Evolutionary conservation across 2,797 vertebrate species (phyloP), one percentile per base, ranked within the genome.

Genomic region (Muscicapa striata): DNA sequence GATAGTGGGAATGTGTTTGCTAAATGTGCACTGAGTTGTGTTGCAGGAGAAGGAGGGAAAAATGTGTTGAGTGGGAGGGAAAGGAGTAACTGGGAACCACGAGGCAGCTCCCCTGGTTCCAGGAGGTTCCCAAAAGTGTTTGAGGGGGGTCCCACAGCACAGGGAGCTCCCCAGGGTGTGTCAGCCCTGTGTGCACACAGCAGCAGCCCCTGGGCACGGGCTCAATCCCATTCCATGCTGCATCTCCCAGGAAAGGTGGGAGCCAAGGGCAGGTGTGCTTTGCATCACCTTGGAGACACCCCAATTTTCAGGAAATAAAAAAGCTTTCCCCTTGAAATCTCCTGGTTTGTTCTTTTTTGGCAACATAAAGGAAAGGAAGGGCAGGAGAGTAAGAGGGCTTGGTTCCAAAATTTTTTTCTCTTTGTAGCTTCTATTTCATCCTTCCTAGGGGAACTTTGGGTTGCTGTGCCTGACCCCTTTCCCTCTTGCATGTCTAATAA

Each of bases 121-220:
- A 5, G 38, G 34, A 13, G 54, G 23, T 4, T 57, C 30, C 13
- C 15, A 30, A 3, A 22, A 12, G 27, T 9, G 20, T 69, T 62
- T 45, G 41, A 27, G 87, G 27, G 22, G 34, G 5, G 14, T 48
- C 48, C 48, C 24, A 40, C 62, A 41, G 9, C 15, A 23, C 49
- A 13, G 1, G 1, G 5, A 32, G n/a, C 32, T 18, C 4, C 6
- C 3, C 0, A 1, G 59, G 0, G 0, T 6, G 68, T 45, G 52
- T 3, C 57, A 69, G 48, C 55, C 69, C 38, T 15, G 7, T 26
- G 46, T 57, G 58, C 80, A 41, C 32, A 5, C 61, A 38, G 46
- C 45, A 55, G 49, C 66, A 43, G 13, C n/a, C 6, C 36, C 73
- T 21, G 30, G 32, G 68, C 70, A 49, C 5, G 4, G 38, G 10